These are phyloP conservation scores for Sthenelais limicola DNA, from an alignment of 2,888 invertebrate genomes.

Conservation along the genomic window DNA sequence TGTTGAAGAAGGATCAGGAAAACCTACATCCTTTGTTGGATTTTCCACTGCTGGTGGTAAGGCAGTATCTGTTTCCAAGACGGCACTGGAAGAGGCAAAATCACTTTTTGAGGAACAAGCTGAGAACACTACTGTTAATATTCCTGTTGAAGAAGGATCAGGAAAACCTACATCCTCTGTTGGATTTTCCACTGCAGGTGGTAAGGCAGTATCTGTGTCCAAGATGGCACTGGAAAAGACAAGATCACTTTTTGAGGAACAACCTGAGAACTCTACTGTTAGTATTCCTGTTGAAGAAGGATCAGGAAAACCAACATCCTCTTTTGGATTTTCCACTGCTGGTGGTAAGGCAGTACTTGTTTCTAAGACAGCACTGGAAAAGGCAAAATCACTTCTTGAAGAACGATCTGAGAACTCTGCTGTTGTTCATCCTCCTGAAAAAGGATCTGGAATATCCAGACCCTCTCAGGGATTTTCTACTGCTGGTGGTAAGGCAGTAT, in stretches of 20 bases:
- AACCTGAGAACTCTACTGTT: background rate
- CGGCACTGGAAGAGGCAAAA: background rate
- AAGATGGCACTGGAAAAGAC: background rate
- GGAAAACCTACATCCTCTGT: background rate
- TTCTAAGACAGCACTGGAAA: conserved; percentile 3
- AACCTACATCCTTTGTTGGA: background rate
- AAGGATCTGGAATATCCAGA: background rate
- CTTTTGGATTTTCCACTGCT: conserved; percentile 18
- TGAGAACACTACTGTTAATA: background rate
- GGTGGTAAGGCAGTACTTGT: background rate
- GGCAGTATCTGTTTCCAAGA: background rate
- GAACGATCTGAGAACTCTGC: background rate
- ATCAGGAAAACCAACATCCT: background rate
- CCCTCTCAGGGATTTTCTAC: conserved; percentile 5
- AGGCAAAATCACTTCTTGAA: conserved; percentile 2
- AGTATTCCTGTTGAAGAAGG: background rate
- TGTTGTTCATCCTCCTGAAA: too few relatives aligned
- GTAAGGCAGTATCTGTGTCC: background rate
- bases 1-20: background rate
- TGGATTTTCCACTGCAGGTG: conserved; percentile 11
- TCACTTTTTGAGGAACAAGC: background rate
- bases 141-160: background rate
- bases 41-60: background rate
- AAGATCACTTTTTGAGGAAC: background rate
- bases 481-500: background rate